Percentiles rank a stretch among this genome's conserved stretches.
Evolutionary conservation across 2,888 invertebrate genomes (phyloP).

Genomic region (Cryptus viduatorius): DNA sequence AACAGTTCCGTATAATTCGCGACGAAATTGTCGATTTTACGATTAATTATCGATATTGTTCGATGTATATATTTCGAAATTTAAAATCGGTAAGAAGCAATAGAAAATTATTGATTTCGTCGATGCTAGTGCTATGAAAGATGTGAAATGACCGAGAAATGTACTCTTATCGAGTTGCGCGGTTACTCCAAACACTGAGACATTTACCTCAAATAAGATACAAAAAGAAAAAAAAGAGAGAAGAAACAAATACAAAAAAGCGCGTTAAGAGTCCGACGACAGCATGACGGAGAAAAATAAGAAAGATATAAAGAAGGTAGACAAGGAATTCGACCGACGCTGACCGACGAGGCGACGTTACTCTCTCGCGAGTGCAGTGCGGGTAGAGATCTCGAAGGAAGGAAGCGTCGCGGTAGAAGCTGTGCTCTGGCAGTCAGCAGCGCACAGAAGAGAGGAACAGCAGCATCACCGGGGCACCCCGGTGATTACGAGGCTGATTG

Average conservation of each 20-base stretch:
- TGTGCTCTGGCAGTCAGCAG: constrained; percentile 51
- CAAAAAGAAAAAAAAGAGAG: background rate
- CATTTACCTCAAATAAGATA: background rate
- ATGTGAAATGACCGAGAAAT: too few relatives aligned
- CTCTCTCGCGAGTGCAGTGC: constrained; percentile 52
- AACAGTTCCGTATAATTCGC: too few relatives aligned
- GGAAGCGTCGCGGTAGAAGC: constrained; percentile 62
- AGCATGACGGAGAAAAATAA: constrained; percentile 37
- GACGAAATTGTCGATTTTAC: too few relatives aligned
- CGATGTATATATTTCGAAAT: too few relatives aligned
- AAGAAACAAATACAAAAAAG: constrained; percentile 2
- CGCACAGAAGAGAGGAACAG: constrained; percentile 52
- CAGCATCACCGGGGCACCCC: constrained; percentile 78
- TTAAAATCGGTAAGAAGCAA: too few relatives aligned
- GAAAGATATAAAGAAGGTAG: constrained; percentile 18
- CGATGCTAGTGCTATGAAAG: too few relatives aligned
- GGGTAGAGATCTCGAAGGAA: constrained; percentile 44
- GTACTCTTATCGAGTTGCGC: background rate
- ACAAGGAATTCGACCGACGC: constrained; percentile 33
- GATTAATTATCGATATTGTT: too few relatives aligned
- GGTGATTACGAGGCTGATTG: constrained; percentile 85
- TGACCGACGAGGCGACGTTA: constrained; percentile 48
- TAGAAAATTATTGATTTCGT: too few relatives aligned
- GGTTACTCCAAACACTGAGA: background rate
- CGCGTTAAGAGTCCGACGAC: constrained; percentile 40